These are phyloP conservation scores for Pelosia muscerda DNA, from an alignment of 2,888 invertebrate genomes.

Conservation along the genomic window DNA sequence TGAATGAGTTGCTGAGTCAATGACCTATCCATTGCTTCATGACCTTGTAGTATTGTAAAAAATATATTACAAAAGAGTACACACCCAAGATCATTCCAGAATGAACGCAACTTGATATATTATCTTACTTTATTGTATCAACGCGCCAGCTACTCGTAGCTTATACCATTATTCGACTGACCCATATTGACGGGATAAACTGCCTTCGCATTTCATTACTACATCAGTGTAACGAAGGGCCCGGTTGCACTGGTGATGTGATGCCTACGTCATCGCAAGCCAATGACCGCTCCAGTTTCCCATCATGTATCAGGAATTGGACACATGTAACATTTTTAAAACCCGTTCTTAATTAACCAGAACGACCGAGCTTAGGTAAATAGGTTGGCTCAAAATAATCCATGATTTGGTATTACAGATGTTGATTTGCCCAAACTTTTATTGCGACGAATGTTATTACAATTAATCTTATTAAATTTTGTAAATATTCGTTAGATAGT, in stretches of 20 bases:
- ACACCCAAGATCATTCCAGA: conserved; percentile 28
- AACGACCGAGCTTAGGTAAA: conserved; percentile 57
- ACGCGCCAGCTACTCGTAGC: conserved; percentile 43
- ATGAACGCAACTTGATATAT: conserved; percentile 47
- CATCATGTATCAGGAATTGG: conserved; percentile 54
- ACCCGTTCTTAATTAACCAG: conserved; percentile 60
- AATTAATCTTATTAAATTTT: conserved; percentile 9
- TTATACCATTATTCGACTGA: conserved; percentile 43
- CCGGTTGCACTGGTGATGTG: conserved; percentile 36
- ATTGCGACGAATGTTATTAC: conserved; percentile 33
- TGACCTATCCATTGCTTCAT: neutral
- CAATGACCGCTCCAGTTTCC: conserved; percentile 67
- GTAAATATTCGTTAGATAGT: neutral
- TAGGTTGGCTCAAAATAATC: conserved; percentile 63
- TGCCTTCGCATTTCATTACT: conserved; percentile 39
- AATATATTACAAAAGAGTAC: neutral
- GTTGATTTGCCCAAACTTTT: conserved; percentile 30
- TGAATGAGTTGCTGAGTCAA: neutral
- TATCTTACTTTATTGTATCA: conserved; percentile 42
- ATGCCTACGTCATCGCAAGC: conserved; percentile 45
- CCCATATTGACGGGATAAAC: conserved; percentile 42
- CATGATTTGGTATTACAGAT: conserved; percentile 42
- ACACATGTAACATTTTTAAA: conserved; percentile 65
- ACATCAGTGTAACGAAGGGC: conserved; percentile 39
- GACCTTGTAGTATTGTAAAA: neutral